Evolutionary conservation across 92 coral and sea anemone genomes (phyloP).

Genomic region (Desmophyllum pertusum): DNA sequence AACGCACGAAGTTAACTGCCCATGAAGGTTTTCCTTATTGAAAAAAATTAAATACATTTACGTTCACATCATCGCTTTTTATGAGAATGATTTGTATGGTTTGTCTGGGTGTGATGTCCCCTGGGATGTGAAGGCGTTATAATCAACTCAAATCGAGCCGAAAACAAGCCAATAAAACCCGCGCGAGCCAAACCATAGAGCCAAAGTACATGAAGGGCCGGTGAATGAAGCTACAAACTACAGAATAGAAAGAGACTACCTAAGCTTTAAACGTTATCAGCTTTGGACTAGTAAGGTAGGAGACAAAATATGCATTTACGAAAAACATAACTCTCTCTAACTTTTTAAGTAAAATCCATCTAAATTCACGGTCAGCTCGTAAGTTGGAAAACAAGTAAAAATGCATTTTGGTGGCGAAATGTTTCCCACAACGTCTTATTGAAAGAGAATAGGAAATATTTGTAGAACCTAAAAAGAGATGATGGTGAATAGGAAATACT

Average conservation of each 20-base stretch:
- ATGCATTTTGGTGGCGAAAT: neutral
- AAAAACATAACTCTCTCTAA: neutral
- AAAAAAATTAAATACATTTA: neutral
- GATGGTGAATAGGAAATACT: too few species aligned
- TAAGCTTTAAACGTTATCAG: neutral
- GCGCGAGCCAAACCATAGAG: neutral
- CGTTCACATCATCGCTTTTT: slow-evolving; percentile 1
- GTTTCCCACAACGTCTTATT: neutral
- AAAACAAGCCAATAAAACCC: slow-evolving; percentile 2
- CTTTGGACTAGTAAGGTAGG: neutral
- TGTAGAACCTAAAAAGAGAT: too few species aligned
- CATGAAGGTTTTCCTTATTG: neutral
- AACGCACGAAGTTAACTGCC: neutral
- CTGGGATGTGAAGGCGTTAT: slow-evolving; percentile 41
- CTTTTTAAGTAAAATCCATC: neutral
- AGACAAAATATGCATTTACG: neutral
- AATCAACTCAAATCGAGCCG: slow-evolving; percentile 19
- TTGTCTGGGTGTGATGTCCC: slow-evolving; percentile 62
- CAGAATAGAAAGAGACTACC: neutral
- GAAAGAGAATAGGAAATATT: neutral
- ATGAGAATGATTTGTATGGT: slow-evolving; percentile 25
- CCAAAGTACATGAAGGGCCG: neutral
- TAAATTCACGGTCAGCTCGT: neutral
- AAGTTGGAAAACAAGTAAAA: neutral
- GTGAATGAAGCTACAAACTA: neutral